Conservation (phyloP, 2,797 vertebrate genomes). For the Platalea minor region DNA sequence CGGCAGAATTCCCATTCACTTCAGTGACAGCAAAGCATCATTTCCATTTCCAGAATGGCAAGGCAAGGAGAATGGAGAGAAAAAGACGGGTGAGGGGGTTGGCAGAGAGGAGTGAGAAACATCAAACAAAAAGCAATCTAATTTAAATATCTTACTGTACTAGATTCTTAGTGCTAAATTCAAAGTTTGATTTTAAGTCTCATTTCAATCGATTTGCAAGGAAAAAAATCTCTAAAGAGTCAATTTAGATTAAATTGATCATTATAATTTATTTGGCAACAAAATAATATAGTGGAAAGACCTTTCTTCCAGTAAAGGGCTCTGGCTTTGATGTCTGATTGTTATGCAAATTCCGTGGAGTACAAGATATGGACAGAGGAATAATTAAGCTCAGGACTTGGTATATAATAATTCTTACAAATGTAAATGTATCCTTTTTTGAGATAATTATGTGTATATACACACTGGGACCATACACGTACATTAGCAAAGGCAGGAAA, state of each 20-base stretch:
- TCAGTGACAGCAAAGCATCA: neutral
- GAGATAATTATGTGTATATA: neutral
- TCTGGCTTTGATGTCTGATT: slow-evolving; percentile 49
- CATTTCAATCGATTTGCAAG: neutral
- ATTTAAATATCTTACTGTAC: neutral
- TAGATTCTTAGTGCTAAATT: neutral
- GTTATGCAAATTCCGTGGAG: slow-evolving; percentile 22
- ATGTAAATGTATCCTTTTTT: neutral
- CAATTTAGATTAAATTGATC: slow-evolving; percentile 51
- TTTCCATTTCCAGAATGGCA: slow-evolving; percentile 16
- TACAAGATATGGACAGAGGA: slow-evolving; percentile 2
- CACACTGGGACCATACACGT: neutral
- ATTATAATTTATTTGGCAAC: slow-evolving; percentile 25
- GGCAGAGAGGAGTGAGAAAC: neutral
- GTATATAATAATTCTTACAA: slow-evolving; percentile 20
- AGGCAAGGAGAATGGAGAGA: neutral
- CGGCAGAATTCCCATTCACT: neutral
- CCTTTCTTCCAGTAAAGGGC: neutral
- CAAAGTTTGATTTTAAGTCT: slow-evolving; percentile 10
- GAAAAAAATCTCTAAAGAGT: neutral
- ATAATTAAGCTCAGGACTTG: slow-evolving; percentile 19
- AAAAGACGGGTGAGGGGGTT: neutral
- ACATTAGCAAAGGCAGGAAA: neutral
- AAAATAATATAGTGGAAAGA: slow-evolving; percentile 11
- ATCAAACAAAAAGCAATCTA: slow-evolving; percentile 6